A percentile compares a stretch with the other conserved stretches of the same genome.
Conservation (phyloP, 1,140 invertebrate genomes). For the Meloidogyne chitwoodi region DNA sequence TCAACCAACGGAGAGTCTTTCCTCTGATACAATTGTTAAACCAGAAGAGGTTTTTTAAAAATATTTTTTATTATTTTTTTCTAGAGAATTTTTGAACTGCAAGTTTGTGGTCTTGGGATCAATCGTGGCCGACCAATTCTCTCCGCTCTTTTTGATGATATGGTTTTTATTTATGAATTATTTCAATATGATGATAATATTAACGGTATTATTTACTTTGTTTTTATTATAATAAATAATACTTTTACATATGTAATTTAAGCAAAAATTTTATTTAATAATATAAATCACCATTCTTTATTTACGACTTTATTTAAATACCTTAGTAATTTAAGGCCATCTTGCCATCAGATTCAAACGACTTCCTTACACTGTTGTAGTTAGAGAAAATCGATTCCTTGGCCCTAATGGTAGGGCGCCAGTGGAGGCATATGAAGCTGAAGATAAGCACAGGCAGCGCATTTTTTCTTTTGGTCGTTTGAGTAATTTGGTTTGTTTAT, state of each 20-base stretch:
- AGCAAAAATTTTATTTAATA: too few species aligned
- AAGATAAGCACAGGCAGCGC: constrained; percentile 23
- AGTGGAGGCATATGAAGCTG: constrained; percentile 33
- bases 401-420: constrained; percentile 41
- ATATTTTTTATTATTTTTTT: constrained; percentile 9
- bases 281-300: too few species aligned
- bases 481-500: constrained; percentile 40
- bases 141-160: constrained; percentile 48
- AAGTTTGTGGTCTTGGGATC: constrained; percentile 46
- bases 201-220: constrained; percentile 21
- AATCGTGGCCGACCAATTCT: constrained; percentile 52
- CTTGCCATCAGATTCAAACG: constrained; percentile 44
- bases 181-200: constrained; percentile 46
- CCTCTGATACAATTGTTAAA: constrained; percentile 17
- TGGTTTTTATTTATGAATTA: constrained; percentile 51
- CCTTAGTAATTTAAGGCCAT: constrained; percentile 21
- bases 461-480: constrained; percentile 44
- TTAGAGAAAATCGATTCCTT: constrained; percentile 38
- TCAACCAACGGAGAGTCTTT: constrained; percentile 7
- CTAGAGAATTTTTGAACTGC: constrained; percentile 44
- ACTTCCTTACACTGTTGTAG: constrained; percentile 31
- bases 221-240: too few species aligned
- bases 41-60: constrained; percentile 19
- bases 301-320: too few species aligned
- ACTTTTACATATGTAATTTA: too few species aligned